A percentile compares a stretch with the other conserved stretches of the same genome.
These are phyloP conservation scores for Drosophila sproati DNA, from an alignment of 1,140 invertebrate species.

Conservation along the genomic window DNA sequence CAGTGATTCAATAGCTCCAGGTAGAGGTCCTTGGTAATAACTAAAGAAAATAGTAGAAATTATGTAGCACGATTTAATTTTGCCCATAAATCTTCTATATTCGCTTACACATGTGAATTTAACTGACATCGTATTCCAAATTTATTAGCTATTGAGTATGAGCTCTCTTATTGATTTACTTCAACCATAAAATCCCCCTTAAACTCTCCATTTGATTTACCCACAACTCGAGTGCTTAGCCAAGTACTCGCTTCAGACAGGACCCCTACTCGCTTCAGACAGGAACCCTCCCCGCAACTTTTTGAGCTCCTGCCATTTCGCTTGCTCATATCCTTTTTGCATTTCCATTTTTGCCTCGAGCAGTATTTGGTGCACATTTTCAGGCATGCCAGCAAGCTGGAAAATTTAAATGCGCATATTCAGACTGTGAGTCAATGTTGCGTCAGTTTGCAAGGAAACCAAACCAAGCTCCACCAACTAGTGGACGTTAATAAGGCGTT, in stretches of 20 bases:
- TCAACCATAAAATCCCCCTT: constrained; percentile 20
- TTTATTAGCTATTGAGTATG: constrained; percentile 33
- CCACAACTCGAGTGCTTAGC: constrained; percentile 2
- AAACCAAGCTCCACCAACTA: constrained; percentile 27
- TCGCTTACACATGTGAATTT: constrained; percentile 1
- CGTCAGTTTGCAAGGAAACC: not conserved
- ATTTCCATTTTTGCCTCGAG: not conserved
- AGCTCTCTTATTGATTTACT: constrained; percentile 30
- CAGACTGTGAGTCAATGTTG: not conserved
- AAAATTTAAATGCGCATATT: constrained; percentile 4
- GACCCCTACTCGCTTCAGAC: not conserved
- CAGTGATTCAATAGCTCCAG: too few relatives aligned
- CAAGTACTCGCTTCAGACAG: constrained; percentile 1
- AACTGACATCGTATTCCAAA: constrained; percentile 1
- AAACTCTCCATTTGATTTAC: constrained; percentile 16
- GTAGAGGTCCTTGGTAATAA: too few relatives aligned
- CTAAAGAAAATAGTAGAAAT: too few relatives aligned
- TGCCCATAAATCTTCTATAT: not conserved
- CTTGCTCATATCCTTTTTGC: not conserved
- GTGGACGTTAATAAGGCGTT: constrained; percentile 75
- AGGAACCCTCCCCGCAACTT: not conserved
- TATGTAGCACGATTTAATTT: not conserved
- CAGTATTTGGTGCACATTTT: too few relatives aligned
- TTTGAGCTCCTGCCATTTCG: not conserved
- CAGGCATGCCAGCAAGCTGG: too few relatives aligned